Evolutionary conservation across 1,140 invertebrate species (phyloP).

Genomic region (Rhagoletis zephyria): DNA sequence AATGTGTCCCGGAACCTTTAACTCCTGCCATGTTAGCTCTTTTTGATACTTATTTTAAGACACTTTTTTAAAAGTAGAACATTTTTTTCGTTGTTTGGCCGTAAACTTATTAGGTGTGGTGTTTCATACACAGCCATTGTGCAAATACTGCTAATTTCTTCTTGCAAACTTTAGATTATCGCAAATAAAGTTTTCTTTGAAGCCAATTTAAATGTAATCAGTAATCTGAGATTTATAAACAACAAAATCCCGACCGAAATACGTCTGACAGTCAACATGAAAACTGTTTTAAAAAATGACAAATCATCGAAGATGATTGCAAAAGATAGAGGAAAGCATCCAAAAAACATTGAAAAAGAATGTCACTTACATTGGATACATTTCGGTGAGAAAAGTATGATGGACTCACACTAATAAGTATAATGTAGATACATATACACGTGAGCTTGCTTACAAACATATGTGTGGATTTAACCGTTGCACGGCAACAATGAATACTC

Average conservation of each 20-base stretch:
- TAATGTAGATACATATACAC: neutral
- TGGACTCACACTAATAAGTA: neutral
- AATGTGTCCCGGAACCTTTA: no score
- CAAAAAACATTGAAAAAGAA: neutral
- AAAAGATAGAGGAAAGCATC: slow-evolving; percentile 26
- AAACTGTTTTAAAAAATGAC: slow-evolving; percentile 50
- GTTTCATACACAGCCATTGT: no score
- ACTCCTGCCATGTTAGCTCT: no score
- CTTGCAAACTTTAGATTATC: slow-evolving; percentile 35
- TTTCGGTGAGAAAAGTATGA: slow-evolving; percentile 15
- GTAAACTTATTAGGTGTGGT: no score
- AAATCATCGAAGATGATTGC: slow-evolving; percentile 48
- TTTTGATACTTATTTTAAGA: no score
- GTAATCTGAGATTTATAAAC: slow-evolving; percentile 39
- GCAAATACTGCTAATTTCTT: neutral
- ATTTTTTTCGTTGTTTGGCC: no score
- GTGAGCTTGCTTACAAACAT: neutral
- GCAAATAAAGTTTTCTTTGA: slow-evolving; percentile 31
- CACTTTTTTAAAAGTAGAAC: no score
- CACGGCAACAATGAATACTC: slow-evolving; percentile 24
- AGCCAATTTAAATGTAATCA: slow-evolving; percentile 32
- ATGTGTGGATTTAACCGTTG: neutral
- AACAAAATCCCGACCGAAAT: slow-evolving; percentile 21
- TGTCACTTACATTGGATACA: neutral
- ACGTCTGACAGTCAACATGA: slow-evolving; percentile 39